phyloP scores from a whole-genome alignment of 2,888 invertebrate genomes.

The Cancer borealis region DNA sequence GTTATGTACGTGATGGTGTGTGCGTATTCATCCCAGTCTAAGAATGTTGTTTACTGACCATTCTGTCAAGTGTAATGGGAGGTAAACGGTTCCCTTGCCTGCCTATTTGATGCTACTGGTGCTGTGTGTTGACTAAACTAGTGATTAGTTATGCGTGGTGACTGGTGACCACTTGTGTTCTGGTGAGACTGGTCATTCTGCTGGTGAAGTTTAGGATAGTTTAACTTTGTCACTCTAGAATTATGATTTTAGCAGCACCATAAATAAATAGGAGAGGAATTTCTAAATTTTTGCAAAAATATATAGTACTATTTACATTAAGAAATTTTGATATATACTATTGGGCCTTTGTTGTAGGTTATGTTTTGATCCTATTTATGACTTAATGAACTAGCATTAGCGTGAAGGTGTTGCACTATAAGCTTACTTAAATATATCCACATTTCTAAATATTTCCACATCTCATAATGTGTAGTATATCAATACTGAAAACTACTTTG shows the following conservation, averaged over 20 bases:
- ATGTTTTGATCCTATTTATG: neutral
- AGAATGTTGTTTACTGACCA: neutral
- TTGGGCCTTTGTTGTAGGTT: neutral
- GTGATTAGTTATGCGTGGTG: neutral
- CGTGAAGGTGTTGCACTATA: slow-evolving; percentile 8
- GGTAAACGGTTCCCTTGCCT: neutral
- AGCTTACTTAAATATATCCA: neutral
- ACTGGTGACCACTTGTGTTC: neutral
- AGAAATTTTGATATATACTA: slow-evolving; percentile 1
- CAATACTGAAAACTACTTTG: neutral
- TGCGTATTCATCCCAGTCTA: neutral
- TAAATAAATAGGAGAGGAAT: neutral
- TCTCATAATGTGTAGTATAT: neutral
- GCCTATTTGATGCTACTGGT: neutral
- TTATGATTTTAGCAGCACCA: neutral
- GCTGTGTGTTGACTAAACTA: slow-evolving; percentile 34
- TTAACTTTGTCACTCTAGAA: neutral
- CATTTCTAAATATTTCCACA: neutral
- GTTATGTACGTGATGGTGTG: neutral
- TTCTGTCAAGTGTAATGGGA: neutral
- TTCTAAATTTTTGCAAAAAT: neutral
- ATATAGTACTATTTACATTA: neutral
- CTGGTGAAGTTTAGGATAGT: neutral
- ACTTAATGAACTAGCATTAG: neutral
- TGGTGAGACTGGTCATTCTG: neutral